Evolutionary conservation across 92 coral and sea anemone genomes (phyloP).

Genomic region (Ricordea florida): DNA sequence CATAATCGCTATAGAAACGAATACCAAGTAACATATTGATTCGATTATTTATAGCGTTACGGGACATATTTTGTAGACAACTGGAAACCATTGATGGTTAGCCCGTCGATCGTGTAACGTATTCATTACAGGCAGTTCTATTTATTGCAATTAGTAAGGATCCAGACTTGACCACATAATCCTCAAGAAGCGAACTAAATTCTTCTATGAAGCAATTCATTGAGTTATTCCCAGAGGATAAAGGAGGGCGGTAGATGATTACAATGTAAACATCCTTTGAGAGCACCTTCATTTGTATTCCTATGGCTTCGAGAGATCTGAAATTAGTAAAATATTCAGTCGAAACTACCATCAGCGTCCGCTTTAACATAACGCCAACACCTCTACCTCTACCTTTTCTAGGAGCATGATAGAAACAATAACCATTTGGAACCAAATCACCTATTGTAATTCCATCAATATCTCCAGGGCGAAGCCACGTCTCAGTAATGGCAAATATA

Average conservation of each 20-base stretch:
- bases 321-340: constrained; percentile 13
- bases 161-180: constrained; percentile 23
- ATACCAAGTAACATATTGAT: no score
- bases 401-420: constrained; percentile 20
- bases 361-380: constrained; percentile 16
- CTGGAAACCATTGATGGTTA: no score
- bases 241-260: constrained; percentile 48
- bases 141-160: constrained; percentile 22
- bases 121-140: no score
- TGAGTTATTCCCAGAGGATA: constrained; percentile 16
- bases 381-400: constrained; percentile 29
- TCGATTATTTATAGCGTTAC: no score
- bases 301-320: constrained; percentile 25
- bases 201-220: constrained; percentile 33
- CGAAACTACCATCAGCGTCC: constrained; percentile 1
- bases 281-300: constrained; percentile 10
- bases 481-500: constrained; percentile 20
- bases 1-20: no score
- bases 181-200: constrained; percentile 35
- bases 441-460: constrained; percentile 31
- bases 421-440: constrained; percentile 7
- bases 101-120: no score
- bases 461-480: constrained; percentile 27
- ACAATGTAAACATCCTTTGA: constrained; percentile 27
- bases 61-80: no score